Evolutionary conservation across 2,113 vertebrate species (phyloP).

Genomic region (Anoplopoma fimbria): DNA sequence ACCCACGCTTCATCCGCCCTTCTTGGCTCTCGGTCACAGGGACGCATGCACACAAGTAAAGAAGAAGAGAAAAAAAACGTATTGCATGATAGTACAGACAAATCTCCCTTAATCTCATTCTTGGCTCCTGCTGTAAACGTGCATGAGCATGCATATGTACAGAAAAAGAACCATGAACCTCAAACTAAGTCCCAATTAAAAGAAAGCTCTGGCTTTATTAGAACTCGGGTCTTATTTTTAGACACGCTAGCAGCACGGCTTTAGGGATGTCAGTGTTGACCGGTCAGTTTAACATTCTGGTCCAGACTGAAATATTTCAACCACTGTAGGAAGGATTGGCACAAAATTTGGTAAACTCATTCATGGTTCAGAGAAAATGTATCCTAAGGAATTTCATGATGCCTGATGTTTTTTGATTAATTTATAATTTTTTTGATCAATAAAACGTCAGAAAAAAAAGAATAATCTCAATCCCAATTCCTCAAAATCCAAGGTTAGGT

Average conservation of each 20-base stretch:
- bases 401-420: not conserved
- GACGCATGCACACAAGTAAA: constrained; percentile 50
- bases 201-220: not conserved
- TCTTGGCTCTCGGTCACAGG: constrained; percentile 34
- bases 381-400: not conserved
- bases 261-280: not conserved
- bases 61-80: constrained; percentile 1
- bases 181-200: not conserved
- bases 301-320: not conserved
- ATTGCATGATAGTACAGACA: not conserved
- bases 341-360: not conserved
- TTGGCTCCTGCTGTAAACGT: not conserved
- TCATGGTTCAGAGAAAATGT: not conserved
- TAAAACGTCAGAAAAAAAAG: no score
- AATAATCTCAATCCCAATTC: not conserved
- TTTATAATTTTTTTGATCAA: no score
- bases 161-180: not conserved
- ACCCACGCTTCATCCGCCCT: constrained; percentile 66
- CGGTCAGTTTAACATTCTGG: not conserved
- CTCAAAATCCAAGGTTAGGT: not conserved
- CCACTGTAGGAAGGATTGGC: not conserved
- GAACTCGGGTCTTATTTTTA: not conserved
- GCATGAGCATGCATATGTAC: not conserved
- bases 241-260: not conserved
- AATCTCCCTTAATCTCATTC: not conserved